Evolutionary conservation across 2,113 vertebrate genomes (phyloP).

Genomic region (Sardina pilchardus): DNA sequence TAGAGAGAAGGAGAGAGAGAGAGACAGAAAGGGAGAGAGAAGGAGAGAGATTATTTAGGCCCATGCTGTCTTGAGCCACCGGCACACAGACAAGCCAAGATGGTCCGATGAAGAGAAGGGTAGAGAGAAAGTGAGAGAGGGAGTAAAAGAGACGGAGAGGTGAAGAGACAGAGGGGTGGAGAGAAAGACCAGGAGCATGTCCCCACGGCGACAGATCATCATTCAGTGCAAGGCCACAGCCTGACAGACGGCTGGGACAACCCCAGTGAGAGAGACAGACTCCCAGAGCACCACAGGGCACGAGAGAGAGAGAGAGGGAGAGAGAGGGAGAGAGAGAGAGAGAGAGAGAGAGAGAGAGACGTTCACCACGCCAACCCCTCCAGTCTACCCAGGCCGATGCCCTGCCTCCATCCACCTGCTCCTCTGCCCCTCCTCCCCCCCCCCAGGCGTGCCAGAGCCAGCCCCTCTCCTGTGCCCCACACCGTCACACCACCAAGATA

Average conservation of each 20-base stretch:
- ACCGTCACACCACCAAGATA: neutral
- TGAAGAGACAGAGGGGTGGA: neutral
- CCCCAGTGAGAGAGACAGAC: neutral
- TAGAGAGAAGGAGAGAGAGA: neutral
- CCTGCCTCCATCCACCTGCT: neutral
- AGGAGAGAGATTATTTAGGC: neutral
- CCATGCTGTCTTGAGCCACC: neutral
- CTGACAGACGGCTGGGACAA: neutral
- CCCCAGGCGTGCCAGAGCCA: neutral
- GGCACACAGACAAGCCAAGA: neutral
- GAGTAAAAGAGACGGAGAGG: neutral
- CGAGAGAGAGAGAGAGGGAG: neutral
- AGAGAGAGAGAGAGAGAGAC: neutral
- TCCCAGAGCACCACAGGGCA: neutral
- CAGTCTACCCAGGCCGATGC: neutral
- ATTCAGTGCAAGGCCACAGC: neutral
- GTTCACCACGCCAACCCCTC: neutral
- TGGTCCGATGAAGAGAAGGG: neutral
- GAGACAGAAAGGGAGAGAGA: neutral
- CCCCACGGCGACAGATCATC: neutral
- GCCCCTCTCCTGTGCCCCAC: neutral
- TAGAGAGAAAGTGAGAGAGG: neutral
- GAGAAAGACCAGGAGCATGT: neutral
- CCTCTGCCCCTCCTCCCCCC: neutral
- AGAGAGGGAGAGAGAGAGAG: too few species aligned